Conservation (phyloP, 2,888 invertebrate genomes). For the Pinctada fucata region DNA sequence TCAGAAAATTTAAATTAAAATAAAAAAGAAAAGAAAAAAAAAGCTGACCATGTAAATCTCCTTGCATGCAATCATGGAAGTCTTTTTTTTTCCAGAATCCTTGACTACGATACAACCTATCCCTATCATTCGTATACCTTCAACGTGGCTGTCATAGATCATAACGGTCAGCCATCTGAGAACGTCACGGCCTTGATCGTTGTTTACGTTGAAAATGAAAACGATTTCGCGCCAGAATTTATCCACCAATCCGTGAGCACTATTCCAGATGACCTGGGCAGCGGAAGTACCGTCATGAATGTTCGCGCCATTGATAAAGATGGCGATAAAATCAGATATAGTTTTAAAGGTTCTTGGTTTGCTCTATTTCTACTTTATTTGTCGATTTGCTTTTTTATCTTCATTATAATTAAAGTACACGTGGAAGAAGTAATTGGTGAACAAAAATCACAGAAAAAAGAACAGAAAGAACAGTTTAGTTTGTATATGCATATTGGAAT, state of each 20-base stretch:
- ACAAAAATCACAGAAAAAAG: too few species aligned
- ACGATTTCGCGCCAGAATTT: constrained; percentile 91
- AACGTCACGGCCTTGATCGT: constrained; percentile 87
- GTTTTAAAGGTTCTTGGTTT: constrained; percentile 74
- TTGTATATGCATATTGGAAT: too few species aligned
- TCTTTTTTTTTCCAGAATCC: constrained; percentile 12
- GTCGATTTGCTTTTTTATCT: too few species aligned
- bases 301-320: constrained; percentile 98
- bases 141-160: constrained; percentile 93
- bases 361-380: neutral
- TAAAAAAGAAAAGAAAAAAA: too few species aligned
- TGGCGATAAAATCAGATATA: constrained; percentile 95
- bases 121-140: constrained; percentile 21
- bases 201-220: constrained; percentile 96
- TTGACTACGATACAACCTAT: constrained; percentile 20
- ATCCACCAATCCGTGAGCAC: constrained; percentile 43
- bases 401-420: too few species aligned
- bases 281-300: constrained; percentile 81
- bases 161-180: constrained; percentile 91
- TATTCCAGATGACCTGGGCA: constrained; percentile 71
- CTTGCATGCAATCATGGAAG: too few species aligned
- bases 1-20: too few species aligned
- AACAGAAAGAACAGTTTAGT: too few species aligned
- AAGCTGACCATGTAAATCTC: too few species aligned
- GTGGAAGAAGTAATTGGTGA: too few species aligned